Conservation (phyloP, 2,888 invertebrate species). For the Epinotia brunnichana region DNA sequence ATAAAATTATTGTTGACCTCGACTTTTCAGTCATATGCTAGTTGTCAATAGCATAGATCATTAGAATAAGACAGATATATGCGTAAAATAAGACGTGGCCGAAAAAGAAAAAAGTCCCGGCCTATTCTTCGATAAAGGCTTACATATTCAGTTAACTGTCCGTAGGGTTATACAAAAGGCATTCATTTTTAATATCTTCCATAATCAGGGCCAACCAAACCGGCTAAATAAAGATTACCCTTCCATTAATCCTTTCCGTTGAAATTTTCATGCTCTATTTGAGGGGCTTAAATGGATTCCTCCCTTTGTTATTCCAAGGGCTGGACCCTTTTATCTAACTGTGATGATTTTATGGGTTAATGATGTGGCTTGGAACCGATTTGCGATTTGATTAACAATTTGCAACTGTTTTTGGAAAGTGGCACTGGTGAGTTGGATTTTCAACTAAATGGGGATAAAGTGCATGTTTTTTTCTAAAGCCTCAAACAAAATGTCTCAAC, state of each 20-base stretch:
- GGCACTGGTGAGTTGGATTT: no score
- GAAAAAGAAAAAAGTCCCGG: neutral
- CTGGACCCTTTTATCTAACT: conserved; percentile 27
- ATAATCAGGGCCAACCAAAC: conserved; percentile 50
- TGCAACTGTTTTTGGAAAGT: neutral
- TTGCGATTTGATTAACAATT: conserved; percentile 30
- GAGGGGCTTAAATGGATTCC: conserved; percentile 59
- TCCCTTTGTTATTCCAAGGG: conserved; percentile 52
- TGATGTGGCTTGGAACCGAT: conserved; percentile 27
- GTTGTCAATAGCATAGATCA: no score
- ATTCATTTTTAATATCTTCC: conserved; percentile 54
- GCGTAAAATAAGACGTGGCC: neutral
- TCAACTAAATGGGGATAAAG: no score
- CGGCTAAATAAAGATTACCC: conserved; percentile 62
- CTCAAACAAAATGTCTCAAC: no score
- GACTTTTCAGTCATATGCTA: no score
- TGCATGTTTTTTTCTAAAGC: no score
- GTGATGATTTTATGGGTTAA: conserved; percentile 39
- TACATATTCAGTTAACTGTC: neutral
- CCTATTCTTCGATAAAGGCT: neutral
- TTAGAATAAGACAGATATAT: no score
- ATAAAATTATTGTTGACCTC: no score
- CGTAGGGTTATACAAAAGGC: conserved; percentile 17
- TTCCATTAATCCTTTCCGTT: conserved; percentile 63
- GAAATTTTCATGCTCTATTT: conserved; percentile 67